Evolutionary conservation across 2,888 invertebrate genomes (phyloP).

Genomic region (Arenicola marina): DNA sequence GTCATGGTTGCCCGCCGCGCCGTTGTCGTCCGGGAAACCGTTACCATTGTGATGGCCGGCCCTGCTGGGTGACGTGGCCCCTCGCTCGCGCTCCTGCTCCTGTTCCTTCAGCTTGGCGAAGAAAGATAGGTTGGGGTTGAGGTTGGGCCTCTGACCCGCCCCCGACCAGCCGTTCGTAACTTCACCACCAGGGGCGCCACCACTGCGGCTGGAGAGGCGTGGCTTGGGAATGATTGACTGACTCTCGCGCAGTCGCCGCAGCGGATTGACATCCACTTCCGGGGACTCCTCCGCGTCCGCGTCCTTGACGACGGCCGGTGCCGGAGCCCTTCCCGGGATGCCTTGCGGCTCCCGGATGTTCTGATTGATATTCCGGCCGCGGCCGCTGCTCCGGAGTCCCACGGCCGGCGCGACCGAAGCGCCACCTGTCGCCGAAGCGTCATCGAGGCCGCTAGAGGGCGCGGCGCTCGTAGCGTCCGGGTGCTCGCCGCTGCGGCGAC

Average conservation of each 20-base stretch:
- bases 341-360: constrained; percentile 54
- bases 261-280: constrained; percentile 67
- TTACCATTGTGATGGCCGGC: too few species aligned
- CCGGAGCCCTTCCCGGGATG: constrained; percentile 34
- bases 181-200: not conserved
- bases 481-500: constrained; percentile 18
- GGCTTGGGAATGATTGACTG: constrained; percentile 18
- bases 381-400: not conserved
- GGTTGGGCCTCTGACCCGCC: not conserved
- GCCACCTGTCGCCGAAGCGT: not conserved
- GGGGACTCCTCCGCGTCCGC: constrained; percentile 28
- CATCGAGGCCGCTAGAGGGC: not conserved
- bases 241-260: constrained; percentile 68
- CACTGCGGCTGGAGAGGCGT: not conserved
- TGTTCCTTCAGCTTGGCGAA: constrained; percentile 31
- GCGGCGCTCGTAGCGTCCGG: not conserved
- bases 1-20: not conserved
- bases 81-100: constrained; percentile 13
- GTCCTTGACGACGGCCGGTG: not conserved
- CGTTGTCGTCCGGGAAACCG: not conserved
- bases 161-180: not conserved
- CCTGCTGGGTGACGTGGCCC: too few species aligned
- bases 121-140: constrained; percentile 25
- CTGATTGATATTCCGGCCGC: constrained; percentile 31
- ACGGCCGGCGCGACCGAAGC: not conserved